These are phyloP conservation scores for Stichodactyla helianthus DNA, from an alignment of 64 coral and sea anemone genomes.

Conservation along the genomic window DNA sequence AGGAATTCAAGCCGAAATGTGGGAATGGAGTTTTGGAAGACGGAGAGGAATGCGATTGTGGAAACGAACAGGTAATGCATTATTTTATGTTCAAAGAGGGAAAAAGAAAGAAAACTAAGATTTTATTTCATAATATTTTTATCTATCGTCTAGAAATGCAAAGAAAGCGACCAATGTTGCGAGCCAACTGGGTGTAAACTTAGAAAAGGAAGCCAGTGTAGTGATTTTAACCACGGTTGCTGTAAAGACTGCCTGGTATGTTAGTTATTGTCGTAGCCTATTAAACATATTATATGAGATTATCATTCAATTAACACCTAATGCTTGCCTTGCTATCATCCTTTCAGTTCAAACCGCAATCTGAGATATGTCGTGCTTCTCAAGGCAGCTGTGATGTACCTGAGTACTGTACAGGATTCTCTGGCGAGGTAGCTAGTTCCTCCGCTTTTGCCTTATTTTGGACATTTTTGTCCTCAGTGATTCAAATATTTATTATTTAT, in stretches of 20 bases:
- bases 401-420: slow-evolving; percentile 23
- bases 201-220: slow-evolving; percentile 22
- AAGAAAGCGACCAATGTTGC: slow-evolving; percentile 29
- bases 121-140: too few species aligned
- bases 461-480: neutral
- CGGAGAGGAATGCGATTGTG: slow-evolving; percentile 44
- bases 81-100: too few species aligned
- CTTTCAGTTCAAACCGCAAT: slow-evolving; percentile 28
- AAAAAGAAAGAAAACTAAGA: too few species aligned
- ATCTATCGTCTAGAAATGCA: slow-evolving; percentile 6
- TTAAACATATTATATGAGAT: neutral
- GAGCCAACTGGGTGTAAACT: slow-evolving; percentile 29
- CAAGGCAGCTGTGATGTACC: slow-evolving; percentile 29
- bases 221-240: slow-evolving; percentile 27
- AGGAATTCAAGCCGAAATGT: slow-evolving; percentile 33
- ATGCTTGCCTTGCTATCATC: neutral
- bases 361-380: slow-evolving; percentile 8
- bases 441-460: too few species aligned
- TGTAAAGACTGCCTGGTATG: slow-evolving; percentile 35
- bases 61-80: slow-evolving; percentile 32
- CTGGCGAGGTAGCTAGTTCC: slow-evolving; percentile 22
- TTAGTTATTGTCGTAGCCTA: neutral
- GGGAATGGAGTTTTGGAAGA: slow-evolving; percentile 43
- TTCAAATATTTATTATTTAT: neutral
- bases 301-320: neutral